Evolutionary conservation across 2,888 invertebrate species (phyloP), one percentile per base, ranked within the genome.

Genomic region (Serripes groenlandicus): DNA sequence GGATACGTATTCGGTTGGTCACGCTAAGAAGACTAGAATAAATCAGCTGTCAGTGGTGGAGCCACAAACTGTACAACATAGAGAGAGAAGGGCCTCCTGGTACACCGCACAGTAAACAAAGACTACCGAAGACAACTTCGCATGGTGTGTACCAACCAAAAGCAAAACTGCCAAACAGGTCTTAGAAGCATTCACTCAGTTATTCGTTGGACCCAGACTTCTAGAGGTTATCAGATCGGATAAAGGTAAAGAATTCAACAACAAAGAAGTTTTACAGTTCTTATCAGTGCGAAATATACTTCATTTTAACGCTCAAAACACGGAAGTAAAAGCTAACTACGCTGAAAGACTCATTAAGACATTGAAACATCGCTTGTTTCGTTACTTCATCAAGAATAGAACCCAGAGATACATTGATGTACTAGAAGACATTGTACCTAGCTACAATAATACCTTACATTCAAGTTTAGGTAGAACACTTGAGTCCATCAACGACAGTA

Each of bases 391-490:
- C n/a, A 68, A 72, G 35, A 52, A 60, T 18, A 56, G 66, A 60
- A 69, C 76, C 18, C 49, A 18, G 11, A 35, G 70, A 21, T 81
- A 81, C 37, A 58, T 77, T 1, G 73, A 81, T 26, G 52, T 68
- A 1, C 69, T 81, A 26, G 32, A 54, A 49, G 72, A 77, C 9
- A 42, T 81, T 0, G 73, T 81, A 0, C 32, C 32, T 9, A 81
- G 81, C 28, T 81, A 81, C 69, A 81, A 81, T 34, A 58, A 69
- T 30, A 81, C 81, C 4, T 49, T 28, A 15, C 81, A 81, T 69
- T 49, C 64, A n/a, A 72, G 56, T 58, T 34, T 77, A 32, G 78
- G 72, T 18, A 52, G 56, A 72, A 30, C 56, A 37, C 78, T 72
- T 1, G 66, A 5, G 1, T 78, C 78, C 64, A 66, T 78, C 28